Evolutionary conservation across 2,113 vertebrate genomes (phyloP).

Genomic region (Cryptomyrus ogoouensis): DNA sequence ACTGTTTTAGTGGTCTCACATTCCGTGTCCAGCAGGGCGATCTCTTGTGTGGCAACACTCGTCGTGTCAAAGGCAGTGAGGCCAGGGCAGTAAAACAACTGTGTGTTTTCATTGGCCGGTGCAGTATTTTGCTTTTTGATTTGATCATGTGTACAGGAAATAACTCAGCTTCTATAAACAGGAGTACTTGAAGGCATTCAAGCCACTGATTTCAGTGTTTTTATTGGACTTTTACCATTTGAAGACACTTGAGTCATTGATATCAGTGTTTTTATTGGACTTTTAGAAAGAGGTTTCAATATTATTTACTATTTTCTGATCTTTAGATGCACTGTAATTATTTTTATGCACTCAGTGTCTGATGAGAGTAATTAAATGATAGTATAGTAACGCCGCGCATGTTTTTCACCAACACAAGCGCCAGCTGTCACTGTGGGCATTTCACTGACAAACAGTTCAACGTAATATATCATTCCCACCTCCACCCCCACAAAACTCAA

Average conservation of each 20-base stretch:
- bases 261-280: not conserved
- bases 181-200: not conserved
- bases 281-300: not conserved
- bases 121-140: conserved; percentile 1
- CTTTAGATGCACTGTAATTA: not conserved
- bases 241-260: not conserved
- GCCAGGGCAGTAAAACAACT: not conserved
- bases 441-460: not conserved
- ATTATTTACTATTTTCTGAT: not conserved
- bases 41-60: not conserved
- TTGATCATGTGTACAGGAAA: conserved; percentile 5
- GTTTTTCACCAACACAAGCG: not conserved
- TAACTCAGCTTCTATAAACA: not conserved
- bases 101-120: not conserved
- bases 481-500: not conserved
- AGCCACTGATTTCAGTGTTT: not conserved
- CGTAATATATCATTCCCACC: not conserved
- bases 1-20: not conserved
- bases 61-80: not conserved
- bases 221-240: not conserved
- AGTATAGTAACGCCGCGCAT: not conserved
- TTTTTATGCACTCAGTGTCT: not conserved
- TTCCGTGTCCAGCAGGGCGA: not conserved
- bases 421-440: not conserved
- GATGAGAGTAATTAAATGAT: not conserved